Base-by-base conservation (phyloP, 2,113 vertebrate genomes). In the Nymphicus hollandicus region DNA sequence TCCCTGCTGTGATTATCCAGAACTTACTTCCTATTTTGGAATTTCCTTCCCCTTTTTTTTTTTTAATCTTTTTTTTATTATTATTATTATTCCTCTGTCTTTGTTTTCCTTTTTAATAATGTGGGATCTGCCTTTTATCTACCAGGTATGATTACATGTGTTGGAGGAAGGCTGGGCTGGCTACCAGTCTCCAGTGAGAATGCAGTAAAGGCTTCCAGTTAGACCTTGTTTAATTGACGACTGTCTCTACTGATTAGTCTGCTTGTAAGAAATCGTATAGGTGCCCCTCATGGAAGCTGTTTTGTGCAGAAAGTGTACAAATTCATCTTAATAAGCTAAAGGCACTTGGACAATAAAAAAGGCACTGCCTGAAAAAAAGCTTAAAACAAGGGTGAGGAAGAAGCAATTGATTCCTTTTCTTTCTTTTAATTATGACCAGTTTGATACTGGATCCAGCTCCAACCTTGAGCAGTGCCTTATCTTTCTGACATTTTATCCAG, bases 381-480 rank as follows among this genome's bases (percentile, higher is more conserved):
- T 13, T 14, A 33, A 14, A 74, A 7, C 17, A 18, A 25, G 15
- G 27, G 6, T 11, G 35, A 39, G 12, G 43, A 31, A 31, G 68
- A n/a, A 91, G 23, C 35, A 60, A 4, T 28, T 13, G 9, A 31
- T 76, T 71, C 13, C 16, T 64, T 81, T 50, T 17, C 41, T 53
- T 63, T 64, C 29, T 28, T 81, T 66, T 25, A 25, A 11, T 33
- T 4, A 0, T 7, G 12, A 4, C 18, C 1, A 17, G 5, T 24
- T 39, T 65, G 3, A 0, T 63, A 22, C 3, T 53, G 58, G 64
- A 29, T 56, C 31, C 43, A 56, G 19, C 35, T 69, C 33, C 29
- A n/a, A 25, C 49, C 22, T 31, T 1, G 73, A 63, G 37, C 0
- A 2, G 46, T 69, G 6, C 7, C 0, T 13, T 37, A 10, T 24